A percentile compares a stretch with the other conserved stretches of the same genome.
Conservation (phyloP, 2,888 invertebrate genomes). For the Atethmia centrago region DNA sequence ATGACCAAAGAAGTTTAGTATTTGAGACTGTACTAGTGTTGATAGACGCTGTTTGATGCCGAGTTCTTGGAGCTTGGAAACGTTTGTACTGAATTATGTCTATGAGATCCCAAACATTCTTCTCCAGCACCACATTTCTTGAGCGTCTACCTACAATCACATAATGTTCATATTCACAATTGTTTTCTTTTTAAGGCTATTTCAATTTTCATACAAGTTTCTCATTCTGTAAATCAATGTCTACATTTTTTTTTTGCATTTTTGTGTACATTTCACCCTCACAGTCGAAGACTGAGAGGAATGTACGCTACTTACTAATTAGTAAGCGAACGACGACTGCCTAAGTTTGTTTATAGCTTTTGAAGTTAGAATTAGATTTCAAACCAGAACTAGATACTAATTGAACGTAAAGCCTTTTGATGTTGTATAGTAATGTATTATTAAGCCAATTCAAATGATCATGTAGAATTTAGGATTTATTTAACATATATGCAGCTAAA, state of each 20-base stretch:
- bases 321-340: slow-evolving; percentile 30
- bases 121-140: too few species aligned
- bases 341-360: slow-evolving; percentile 32
- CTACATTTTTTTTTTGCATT: neutral
- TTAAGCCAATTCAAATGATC: neutral
- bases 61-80: too few species aligned
- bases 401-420: slow-evolving; percentile 7
- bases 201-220: neutral
- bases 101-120: too few species aligned
- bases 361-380: slow-evolving; percentile 35
- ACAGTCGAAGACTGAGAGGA: neutral
- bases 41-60: too few species aligned
- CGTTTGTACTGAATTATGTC: too few species aligned
- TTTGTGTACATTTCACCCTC: neutral
- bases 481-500: neutral
- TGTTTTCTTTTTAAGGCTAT: neutral
- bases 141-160: too few species aligned
- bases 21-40: too few species aligned
- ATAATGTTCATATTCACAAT: neutral
- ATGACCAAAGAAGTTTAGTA: too few species aligned
- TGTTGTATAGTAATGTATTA: neutral
- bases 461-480: too few species aligned
- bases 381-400: slow-evolving; percentile 25
- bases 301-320: slow-evolving; percentile 39
- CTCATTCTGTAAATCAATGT: too few species aligned